A percentile compares a stretch with the other conserved stretches of the same genome.
Evolutionary conservation across 2,797 vertebrate genomes (phyloP).

Genomic region (Artibeus lituratus): DNA sequence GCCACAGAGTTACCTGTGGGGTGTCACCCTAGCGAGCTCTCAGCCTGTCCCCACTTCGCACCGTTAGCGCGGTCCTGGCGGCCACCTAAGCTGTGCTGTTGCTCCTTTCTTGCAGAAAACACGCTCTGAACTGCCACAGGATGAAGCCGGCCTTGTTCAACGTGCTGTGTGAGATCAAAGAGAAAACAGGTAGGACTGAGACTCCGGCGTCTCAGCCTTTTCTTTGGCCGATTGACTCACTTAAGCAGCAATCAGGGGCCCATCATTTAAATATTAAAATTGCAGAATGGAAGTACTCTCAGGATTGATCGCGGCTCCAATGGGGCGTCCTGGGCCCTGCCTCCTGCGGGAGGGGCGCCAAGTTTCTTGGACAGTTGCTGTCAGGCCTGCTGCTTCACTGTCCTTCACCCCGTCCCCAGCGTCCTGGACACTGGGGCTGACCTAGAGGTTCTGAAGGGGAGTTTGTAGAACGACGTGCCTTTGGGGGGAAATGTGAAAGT

Average conservation of each 20-base stretch:
- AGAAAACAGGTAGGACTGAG: conserved; percentile 94
- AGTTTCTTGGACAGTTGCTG: conserved; percentile 15
- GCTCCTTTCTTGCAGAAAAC: conserved; percentile 91
- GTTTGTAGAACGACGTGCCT: conserved; percentile 3
- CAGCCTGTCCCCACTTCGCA: accelerated
- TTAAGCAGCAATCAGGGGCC: not conserved
- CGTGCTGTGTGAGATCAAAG: conserved; percentile 98
- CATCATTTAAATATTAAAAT: conserved; percentile 59
- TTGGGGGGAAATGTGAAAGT: conserved; percentile 41
- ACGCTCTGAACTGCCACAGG: conserved; percentile 98
- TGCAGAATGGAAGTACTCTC: not conserved
- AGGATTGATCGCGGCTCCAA: not conserved
- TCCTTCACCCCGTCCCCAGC: not conserved
- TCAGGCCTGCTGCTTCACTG: not conserved
- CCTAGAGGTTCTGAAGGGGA: not conserved
- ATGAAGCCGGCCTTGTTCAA: conserved; percentile 99
- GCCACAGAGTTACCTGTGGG: conserved; percentile 33
- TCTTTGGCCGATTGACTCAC: conserved; percentile 38
- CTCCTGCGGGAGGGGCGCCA: not conserved
- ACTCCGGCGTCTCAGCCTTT: conserved; percentile 44
- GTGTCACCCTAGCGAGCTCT: conserved; percentile 51
- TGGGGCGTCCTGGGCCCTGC: not conserved
- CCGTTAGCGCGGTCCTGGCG: conserved; percentile 35
- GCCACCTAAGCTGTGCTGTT: conserved; percentile 66
- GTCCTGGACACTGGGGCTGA: not conserved